Base-by-base conservation (phyloP, 1,140 invertebrate genomes). In the Coelopa frigida region DNA sequence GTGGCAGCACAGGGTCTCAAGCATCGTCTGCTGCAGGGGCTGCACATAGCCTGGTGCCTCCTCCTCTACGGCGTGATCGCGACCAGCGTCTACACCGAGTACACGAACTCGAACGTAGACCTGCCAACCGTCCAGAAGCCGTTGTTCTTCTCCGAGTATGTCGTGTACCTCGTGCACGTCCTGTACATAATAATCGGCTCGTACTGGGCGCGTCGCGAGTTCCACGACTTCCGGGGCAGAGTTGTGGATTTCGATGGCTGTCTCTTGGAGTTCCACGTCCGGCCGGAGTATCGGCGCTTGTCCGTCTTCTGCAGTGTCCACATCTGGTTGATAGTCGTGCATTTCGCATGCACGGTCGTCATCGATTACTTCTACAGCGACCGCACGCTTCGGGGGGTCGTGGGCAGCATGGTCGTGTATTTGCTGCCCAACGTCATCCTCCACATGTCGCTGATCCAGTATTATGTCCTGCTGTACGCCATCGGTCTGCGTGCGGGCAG, bases 351-450 rank as follows among this genome's bases (percentile, higher is more conserved):
- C 1, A 44, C 45, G 3, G 12, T 32, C 10, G 27, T 35, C 14
- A 29, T 51, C n/a, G 32, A 36, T 22, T 46, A 39, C 12, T 44
- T 44, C 27, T 43, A 44, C 18, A 44, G 22, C 15, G 14, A 23
- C 6, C 10, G 39, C 10, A 35, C 15, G 12, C 7, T 46, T 0
- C 4, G 39, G 2, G 15, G 33, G 11, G 43, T 24, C 12, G 12
- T 39, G 5, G 17, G 41, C 2, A 44, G 31, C 23, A 18, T 38
- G 20, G 35, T 24, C 26, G 40, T 47, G 5, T 51, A 51, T 47
- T 7, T 51, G n/a, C n/a, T 51, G 14, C 44, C 49, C 5, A 51
- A 51, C 44, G 1, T 44, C 4, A 44, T 51, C n/a, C 33, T 51
- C 23, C 26, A 37, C 7, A 32, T 39, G 6, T 51, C 45, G 2